Base-by-base conservation (phyloP, 2,797 vertebrate genomes). In the Oreortyx pictus region DNA sequence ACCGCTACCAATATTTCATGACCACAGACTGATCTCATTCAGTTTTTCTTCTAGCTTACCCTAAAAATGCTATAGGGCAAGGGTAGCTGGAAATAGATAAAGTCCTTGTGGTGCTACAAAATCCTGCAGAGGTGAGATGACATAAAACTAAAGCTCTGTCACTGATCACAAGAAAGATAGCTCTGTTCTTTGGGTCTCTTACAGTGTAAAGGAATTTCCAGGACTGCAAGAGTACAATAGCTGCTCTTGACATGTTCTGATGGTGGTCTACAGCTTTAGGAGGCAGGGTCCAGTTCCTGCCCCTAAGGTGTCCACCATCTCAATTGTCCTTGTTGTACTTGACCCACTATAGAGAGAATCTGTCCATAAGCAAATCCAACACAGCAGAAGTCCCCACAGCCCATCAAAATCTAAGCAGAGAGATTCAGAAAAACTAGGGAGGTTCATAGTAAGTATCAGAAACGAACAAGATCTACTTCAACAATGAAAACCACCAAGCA, bases 341-440 rank as follows among this genome's bases (percentile, higher is more conserved):
- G 62, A 39, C 9, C 43, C 9, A 41, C 13, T 18, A 44, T 27
- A 78, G 43, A 89, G 12, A 72, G 12, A 72, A 35, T 59, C 23
- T 78, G 9, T 62, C 37, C 60, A 50, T 44, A 75, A 65, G 43
- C 6, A 33, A 92, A 91, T 25, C 22, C 11, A 44, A 44, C 4
- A 23, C 29, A 54, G n/a, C 37, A 37, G 77, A 50, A 29, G 24
- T 47, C 31, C 33, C 14, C 41, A 37, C 23, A 76, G 41, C 23
- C 61, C 43, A 44, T 86, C 62, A 85, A 86, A 86, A 89, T 75
- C 59, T 70, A 90, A 92, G 47, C n/a, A 83, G 59, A 35, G 33
- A 76, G 24, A 52, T 78, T 78, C 35, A 88, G 35, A 90, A 49
- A 92, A 94, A 89, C 20, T 27, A 46, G 11, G 27, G 27, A 56